phyloP scores from a whole-genome alignment of 2,113 vertebrate genomes.

The Ptychochromis oligacanthus region DNA sequence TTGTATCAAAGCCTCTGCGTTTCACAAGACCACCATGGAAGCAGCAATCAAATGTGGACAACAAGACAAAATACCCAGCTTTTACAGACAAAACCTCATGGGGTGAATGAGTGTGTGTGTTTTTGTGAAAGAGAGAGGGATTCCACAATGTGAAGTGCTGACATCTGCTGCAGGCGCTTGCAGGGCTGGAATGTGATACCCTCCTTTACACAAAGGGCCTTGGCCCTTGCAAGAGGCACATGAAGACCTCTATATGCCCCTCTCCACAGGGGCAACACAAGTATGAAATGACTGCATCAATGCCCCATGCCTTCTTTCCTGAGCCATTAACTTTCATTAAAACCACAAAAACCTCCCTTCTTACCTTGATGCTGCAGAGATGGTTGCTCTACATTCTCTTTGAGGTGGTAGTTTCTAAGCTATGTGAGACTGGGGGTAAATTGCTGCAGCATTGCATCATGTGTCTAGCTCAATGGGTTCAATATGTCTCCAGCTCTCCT shows the following conservation, averaged over 20 bases:
- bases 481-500: conserved; percentile 72
- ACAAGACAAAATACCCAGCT: conserved; percentile 75
- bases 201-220: conserved; percentile 77
- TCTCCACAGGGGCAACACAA: conserved; percentile 56
- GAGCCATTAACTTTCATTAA: conserved; percentile 67
- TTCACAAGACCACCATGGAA: conserved; percentile 75
- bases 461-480: conserved; percentile 77
- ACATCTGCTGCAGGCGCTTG: conserved; percentile 82
- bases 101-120: conserved; percentile 40
- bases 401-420: conserved; percentile 57
- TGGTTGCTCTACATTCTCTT: conserved; percentile 34
- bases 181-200: conserved; percentile 82
- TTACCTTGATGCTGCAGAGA: conserved; percentile 55
- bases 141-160: conserved; percentile 80
- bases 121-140: conserved; percentile 53
- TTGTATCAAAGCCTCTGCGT: conserved; percentile 65
- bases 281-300: conserved; percentile 51
- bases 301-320: conserved; percentile 33
- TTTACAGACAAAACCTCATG: conserved; percentile 73
- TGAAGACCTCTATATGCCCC: conserved; percentile 63
- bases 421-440: conserved; percentile 63
- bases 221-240: conserved; percentile 64
- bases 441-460: conserved; percentile 81
- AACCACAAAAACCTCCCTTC: conserved; percentile 59
- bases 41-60: conserved; percentile 66